Evolutionary conservation across 2,888 invertebrate species (phyloP).

Genomic region (Callosobruchus maculatus): DNA sequence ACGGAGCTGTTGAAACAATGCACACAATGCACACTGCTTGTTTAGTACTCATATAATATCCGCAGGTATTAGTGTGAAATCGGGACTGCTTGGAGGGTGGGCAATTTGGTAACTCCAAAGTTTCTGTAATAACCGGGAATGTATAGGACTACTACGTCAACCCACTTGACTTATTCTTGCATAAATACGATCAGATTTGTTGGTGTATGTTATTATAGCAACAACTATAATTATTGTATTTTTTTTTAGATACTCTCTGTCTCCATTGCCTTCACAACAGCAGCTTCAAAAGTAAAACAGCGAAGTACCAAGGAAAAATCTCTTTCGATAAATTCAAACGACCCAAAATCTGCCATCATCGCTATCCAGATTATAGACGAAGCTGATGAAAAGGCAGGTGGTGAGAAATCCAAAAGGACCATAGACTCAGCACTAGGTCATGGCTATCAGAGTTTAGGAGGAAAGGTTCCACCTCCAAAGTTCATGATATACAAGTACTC

Average conservation of each 20-base stretch:
- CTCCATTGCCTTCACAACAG: not conserved
- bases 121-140: too few relatives aligned
- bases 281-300: not conserved
- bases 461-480: constrained; percentile 47
- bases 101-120: too few relatives aligned
- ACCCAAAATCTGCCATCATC: constrained; percentile 51
- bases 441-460: constrained; percentile 51
- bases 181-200: too few relatives aligned
- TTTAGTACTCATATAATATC: too few relatives aligned
- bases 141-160: too few relatives aligned
- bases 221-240: not conserved
- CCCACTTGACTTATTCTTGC: too few relatives aligned
- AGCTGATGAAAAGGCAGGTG: constrained; percentile 44
- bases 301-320: not conserved
- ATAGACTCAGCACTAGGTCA: constrained; percentile 71
- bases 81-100: too few relatives aligned
- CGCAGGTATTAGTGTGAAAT: too few relatives aligned
- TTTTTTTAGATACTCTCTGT: not conserved
- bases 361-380: constrained; percentile 62
- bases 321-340: not conserved
- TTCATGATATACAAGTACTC: constrained; percentile 69
- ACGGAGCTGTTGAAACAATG: too few relatives aligned
- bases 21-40: too few relatives aligned
- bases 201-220: too few relatives aligned
- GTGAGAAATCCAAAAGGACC: constrained; percentile 62